Percentiles rank a stretch among this genome's conserved stretches.
phyloP scores from a whole-genome alignment of 2,888 invertebrate genomes.

The Eulithis testata region DNA sequence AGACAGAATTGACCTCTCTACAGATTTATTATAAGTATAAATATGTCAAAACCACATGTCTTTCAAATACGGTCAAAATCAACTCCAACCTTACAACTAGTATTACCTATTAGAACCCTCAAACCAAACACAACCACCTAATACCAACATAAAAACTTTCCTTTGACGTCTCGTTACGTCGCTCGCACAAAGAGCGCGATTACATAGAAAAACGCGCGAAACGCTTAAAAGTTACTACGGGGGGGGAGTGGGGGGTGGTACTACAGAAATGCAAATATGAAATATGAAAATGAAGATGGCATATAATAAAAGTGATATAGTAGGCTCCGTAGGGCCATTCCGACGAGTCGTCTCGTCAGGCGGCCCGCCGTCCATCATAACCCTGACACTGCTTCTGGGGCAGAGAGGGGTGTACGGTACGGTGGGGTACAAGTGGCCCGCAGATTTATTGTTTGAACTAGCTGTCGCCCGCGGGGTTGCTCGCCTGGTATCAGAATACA shows the following conservation, averaged over 20 bases:
- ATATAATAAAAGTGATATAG: slow-evolving; percentile 92
- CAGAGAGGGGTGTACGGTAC: slow-evolving; percentile 34
- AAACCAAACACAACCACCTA: slow-evolving; percentile 27
- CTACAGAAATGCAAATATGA: slow-evolving; percentile 84
- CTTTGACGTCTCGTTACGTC: slow-evolving; percentile 66
- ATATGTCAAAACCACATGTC: too few relatives aligned
- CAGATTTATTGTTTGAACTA: slow-evolving; percentile 70
- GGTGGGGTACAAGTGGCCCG: slow-evolving; percentile 48
- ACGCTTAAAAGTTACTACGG: slow-evolving; percentile 67
- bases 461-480: too few relatives aligned
- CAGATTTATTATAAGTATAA: too few relatives aligned
- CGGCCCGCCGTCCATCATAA: slow-evolving; percentile 89
- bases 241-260: slow-evolving; percentile 22
- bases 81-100: not conserved
- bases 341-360: slow-evolving; percentile 90
- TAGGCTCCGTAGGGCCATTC: slow-evolving; percentile 91
- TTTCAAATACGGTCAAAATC: too few relatives aligned
- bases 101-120: slow-evolving; percentile 48
- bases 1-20: too few relatives aligned
- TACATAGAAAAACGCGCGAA: slow-evolving; percentile 79
- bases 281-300: slow-evolving; percentile 88
- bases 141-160: slow-evolving; percentile 59
- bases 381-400: slow-evolving; percentile 81
- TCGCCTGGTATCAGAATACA: too few relatives aligned
- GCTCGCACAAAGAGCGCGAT: slow-evolving; percentile 71